These are phyloP conservation scores for Distichodus sexfasciatus DNA, from an alignment of 2,797 vertebrate species.

Conservation along the genomic window DNA sequence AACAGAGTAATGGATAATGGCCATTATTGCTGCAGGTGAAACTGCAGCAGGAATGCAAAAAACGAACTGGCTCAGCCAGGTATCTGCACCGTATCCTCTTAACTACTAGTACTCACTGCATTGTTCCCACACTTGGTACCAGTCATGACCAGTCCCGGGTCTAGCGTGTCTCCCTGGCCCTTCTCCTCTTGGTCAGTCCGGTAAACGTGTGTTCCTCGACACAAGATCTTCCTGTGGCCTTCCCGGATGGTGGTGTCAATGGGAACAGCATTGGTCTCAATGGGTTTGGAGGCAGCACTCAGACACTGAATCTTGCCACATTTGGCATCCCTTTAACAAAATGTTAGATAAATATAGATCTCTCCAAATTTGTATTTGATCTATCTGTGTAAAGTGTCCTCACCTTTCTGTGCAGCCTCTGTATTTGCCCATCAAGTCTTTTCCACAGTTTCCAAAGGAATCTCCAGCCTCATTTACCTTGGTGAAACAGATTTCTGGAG, in stretches of 20 bases:
- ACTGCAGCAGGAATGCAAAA: too few species aligned
- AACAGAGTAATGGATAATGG: too few species aligned
- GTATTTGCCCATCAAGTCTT: conserved; percentile 84
- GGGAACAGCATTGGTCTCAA: conserved; percentile 84
- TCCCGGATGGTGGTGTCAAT: conserved; percentile 84
- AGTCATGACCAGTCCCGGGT: conserved; percentile 93
- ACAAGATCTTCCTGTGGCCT: conserved; percentile 69
- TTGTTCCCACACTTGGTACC: conserved; percentile 92
- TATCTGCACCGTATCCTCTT: too few species aligned
- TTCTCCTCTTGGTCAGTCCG: conserved; percentile 70
- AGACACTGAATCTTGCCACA: conserved; percentile 98
- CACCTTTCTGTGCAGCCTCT: conserved; percentile 86
- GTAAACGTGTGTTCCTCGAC: conserved; percentile 91
- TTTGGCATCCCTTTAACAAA: conserved; percentile 81
- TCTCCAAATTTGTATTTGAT: neutral
- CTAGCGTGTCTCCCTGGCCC: conserved; percentile 83
- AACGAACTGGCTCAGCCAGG: too few species aligned
- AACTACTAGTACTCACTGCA: conserved; percentile 74
- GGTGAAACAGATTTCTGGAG: conserved; percentile 88
- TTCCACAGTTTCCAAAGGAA: conserved; percentile 93
- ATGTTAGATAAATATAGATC: neutral
- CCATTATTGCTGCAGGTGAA: too few species aligned
- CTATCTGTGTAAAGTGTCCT: conserved; percentile 25
- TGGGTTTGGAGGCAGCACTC: conserved; percentile 79
- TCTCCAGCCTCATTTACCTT: conserved; percentile 90